Base-by-base conservation (phyloP, 2,113 vertebrate genomes). In the Oncorhynchus masou region DNA sequence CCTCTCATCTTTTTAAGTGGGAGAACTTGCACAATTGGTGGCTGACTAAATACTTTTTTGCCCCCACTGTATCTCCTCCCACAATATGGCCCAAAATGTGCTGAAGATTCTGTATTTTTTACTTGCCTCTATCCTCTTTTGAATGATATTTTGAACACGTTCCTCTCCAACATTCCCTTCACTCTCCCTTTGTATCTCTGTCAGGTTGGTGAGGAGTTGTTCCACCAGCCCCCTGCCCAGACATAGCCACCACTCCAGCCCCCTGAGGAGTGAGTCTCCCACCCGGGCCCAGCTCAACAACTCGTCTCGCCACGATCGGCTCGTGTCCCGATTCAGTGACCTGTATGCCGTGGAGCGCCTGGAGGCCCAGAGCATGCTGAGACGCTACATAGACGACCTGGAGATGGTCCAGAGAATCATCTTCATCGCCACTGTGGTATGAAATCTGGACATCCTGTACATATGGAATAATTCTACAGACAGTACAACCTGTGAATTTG, bases 341-440 rank as follows among this genome's bases (percentile, higher is more conserved):
- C 90, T 97, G 34, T 97, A 97, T 1, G 91, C 95, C 11, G 93
- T 91, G 24, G 95, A 95, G 1, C 96, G 97, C 4, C 86, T 96
- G 77, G 93, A 97, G 22, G 94, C 95, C 3, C 96, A 99, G 88
- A 86, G 73, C 48, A 16, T 94, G 54, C 81, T 99, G 70, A 92
- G 89, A 51, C 91, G 88, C 2, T 96, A 94, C 79, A 81, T 96
- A 11, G 85, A 88, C 5, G 93, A 96, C 57, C 20, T 90, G 0
- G 95, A 98, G 89, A 94, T 80, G 4, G 95, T 95, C 78, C 97
- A 97, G 91, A 95, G 93, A 78, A 97, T 98, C 87, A 94, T 99
- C 88, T 99, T 97, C 83, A 87, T 94, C n/a, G 95, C 96, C 79
- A 93, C 88, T 0, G 91, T 95, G 95, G 98, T 99, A 93, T 1